Evolutionary conservation across 2,888 invertebrate species (phyloP).

Genomic region (Caenorhabditis sp.): DNA sequence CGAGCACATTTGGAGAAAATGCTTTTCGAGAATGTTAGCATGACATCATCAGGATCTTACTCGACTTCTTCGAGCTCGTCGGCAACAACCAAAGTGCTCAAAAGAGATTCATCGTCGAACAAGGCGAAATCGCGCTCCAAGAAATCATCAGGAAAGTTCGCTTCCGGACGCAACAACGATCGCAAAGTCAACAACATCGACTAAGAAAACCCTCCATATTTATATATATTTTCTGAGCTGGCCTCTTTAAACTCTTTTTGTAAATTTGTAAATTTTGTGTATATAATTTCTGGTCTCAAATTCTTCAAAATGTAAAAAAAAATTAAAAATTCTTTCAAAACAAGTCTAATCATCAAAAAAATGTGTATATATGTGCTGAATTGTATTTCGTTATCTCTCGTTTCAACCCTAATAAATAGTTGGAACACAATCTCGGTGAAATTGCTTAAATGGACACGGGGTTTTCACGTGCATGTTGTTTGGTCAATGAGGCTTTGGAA

Average conservation of each 20-base stretch:
- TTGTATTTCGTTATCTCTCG: not conserved
- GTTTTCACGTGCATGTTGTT: too few species aligned
- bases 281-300: constrained; percentile 1
- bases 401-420: not conserved
- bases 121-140: constrained; percentile 17
- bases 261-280: not conserved
- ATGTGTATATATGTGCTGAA: not conserved
- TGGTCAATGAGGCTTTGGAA: too few species aligned
- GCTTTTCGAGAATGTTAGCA: not conserved
- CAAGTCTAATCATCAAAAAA: not conserved
- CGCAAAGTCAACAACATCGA: constrained; percentile 18
- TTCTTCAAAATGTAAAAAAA: not conserved
- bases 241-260: not conserved
- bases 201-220: not conserved
- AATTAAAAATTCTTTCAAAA: not conserved
- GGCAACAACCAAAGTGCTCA: not conserved
- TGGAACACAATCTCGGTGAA: too few species aligned
- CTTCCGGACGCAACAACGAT: constrained; percentile 15
- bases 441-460: too few species aligned
- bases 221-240: not conserved
- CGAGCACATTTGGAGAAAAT: constrained; percentile 2
- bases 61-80: not conserved
- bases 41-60: not conserved
- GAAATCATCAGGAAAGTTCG: constrained; percentile 19
- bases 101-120: not conserved